Percentiles rank a stretch among this genome's conserved stretches.
Evolutionary conservation across 2,113 vertebrate genomes (phyloP).

Genomic region (Rissa tridactyla): DNA sequence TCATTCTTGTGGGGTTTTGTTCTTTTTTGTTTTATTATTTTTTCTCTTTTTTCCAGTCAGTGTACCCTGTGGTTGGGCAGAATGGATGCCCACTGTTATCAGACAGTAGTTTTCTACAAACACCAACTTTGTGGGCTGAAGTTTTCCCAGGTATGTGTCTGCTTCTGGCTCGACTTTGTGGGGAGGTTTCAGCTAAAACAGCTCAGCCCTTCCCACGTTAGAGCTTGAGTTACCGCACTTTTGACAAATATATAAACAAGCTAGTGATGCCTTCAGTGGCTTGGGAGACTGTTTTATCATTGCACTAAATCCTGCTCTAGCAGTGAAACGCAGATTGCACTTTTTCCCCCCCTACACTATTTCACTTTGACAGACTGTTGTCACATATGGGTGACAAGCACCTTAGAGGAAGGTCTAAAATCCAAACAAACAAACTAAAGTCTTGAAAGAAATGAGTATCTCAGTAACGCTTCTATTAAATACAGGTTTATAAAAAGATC

Average conservation of each 20-base stretch:
- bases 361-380: not conserved
- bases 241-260: not conserved
- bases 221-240: not conserved
- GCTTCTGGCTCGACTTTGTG: not conserved
- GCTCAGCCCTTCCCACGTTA: not conserved
- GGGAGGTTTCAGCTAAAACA: not conserved
- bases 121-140: not conserved
- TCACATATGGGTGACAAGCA: not conserved
- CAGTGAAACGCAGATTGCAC: not conserved
- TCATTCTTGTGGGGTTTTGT: not conserved
- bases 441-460: not conserved
- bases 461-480: not conserved
- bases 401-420: not conserved
- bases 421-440: not conserved
- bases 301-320: constrained; percentile 3
- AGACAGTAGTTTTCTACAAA: not conserved
- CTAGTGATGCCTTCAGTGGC: not conserved
- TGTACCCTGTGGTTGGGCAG: accelerated
- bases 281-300: not conserved
- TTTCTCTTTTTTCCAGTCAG: too few relatives aligned
- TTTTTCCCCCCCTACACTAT: accelerated
- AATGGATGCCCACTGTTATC: not conserved
- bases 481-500: not conserved
- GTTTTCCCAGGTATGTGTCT: not conserved
- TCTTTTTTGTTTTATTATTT: accelerated